A percentile compares a stretch with the other conserved stretches of the same genome.
Evolutionary conservation across 35 echinoderm and acorn worm genomes (phyloP).

Genomic region (Ophiothrix spiculata): DNA sequence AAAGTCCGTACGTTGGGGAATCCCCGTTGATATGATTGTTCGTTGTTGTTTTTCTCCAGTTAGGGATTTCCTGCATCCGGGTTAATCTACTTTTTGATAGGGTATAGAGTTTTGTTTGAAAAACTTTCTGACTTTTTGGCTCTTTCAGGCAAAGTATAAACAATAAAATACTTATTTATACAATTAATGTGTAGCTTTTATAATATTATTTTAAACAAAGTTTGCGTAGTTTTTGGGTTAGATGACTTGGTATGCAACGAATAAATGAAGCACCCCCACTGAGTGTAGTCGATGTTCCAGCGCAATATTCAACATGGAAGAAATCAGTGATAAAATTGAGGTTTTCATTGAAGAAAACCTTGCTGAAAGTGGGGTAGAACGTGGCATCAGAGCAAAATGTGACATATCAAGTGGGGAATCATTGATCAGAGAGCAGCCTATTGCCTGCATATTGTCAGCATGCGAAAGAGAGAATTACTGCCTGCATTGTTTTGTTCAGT

Average conservation of each 20-base stretch:
- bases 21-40: background rate
- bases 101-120: too few relatives aligned
- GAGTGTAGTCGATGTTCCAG: too few relatives aligned
- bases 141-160: too few relatives aligned
- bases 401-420: background rate
- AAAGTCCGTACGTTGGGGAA: too few relatives aligned
- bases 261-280: too few relatives aligned
- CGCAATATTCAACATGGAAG: background rate
- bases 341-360: background rate
- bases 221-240: too few relatives aligned
- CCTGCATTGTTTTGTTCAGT: background rate
- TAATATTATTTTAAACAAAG: too few relatives aligned
- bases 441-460: background rate
- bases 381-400: background rate
- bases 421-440: background rate
- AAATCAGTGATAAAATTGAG: conserved; percentile 1
- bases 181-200: too few relatives aligned
- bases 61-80: background rate
- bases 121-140: too few relatives aligned
- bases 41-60: background rate
- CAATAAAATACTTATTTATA: too few relatives aligned
- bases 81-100: background rate
- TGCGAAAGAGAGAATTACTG: background rate
- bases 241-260: too few relatives aligned
- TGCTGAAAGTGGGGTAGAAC: background rate